These are phyloP conservation scores for Ia io DNA, from an alignment of 2,113 vertebrate genomes.

Conservation along the genomic window DNA sequence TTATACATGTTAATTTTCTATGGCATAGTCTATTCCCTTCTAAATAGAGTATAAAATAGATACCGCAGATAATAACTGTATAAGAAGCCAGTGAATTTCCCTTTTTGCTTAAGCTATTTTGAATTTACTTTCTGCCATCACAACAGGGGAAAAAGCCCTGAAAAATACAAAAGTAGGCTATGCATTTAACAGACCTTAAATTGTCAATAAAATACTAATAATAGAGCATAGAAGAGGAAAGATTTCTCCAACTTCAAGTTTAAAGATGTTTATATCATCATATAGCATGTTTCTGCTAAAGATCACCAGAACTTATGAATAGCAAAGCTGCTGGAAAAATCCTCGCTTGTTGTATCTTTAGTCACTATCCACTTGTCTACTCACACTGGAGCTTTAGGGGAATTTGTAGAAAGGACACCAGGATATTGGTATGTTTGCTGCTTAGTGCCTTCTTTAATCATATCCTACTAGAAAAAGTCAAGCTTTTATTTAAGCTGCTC, in stretches of 20 bases:
- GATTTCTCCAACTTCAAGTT: background rate
- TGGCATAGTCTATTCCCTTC: background rate
- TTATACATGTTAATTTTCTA: background rate
- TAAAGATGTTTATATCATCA: no score
- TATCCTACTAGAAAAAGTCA: background rate
- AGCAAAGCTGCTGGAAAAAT: background rate
- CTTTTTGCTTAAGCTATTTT: background rate
- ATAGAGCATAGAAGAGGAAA: background rate
- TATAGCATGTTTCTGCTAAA: no score
- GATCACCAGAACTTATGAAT: background rate
- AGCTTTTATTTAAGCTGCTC: background rate
- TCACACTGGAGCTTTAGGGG: background rate
- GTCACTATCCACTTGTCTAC: background rate
- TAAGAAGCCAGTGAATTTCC: background rate
- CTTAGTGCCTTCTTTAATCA: background rate
- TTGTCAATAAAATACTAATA: background rate
- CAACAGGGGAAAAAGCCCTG: background rate
- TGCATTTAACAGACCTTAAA: background rate
- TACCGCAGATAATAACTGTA: background rate
- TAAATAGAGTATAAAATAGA: background rate
- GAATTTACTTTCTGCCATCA: background rate
- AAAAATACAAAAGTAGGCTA: background rate
- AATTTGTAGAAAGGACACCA: background rate
- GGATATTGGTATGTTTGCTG: background rate
- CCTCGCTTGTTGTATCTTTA: background rate